Percentiles rank a stretch among this genome's conserved stretches.
phyloP scores from a whole-genome alignment of 2,797 vertebrate species.

The Helarctos malayanus region DNA sequence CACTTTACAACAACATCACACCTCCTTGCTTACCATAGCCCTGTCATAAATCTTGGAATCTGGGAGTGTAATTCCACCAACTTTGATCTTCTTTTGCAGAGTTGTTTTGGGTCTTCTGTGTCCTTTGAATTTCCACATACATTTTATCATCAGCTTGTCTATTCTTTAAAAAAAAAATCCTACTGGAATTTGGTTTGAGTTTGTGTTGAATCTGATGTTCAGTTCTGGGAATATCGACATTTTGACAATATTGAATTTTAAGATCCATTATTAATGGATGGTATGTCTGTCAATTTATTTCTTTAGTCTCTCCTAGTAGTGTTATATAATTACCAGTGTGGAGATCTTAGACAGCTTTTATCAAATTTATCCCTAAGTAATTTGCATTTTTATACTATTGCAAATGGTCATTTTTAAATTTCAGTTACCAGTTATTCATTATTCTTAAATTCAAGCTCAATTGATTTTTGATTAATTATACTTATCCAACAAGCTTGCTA shows the following conservation, averaged over 20 bases:
- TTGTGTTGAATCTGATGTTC: neutral
- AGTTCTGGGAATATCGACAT: neutral
- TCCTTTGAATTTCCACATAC: neutral
- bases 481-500: neutral
- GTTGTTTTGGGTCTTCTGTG: neutral
- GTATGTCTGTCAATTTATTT: neutral
- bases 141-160: neutral
- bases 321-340: neutral
- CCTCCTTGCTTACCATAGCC: neutral
- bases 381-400: neutral
- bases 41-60: neutral
- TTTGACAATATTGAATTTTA: conserved; percentile 21
- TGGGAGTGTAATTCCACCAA: neutral
- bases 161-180: neutral
- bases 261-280: neutral
- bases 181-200: neutral
- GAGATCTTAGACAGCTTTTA: neutral
- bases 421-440: neutral
- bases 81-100: neutral
- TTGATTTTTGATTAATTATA: neutral
- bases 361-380: neutral
- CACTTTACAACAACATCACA: neutral
- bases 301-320: neutral
- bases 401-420: neutral
- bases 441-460: neutral